These are phyloP conservation scores for Brachionus koreanus DNA, from an alignment of 1,140 invertebrate genomes.

Conservation along the genomic window DNA sequence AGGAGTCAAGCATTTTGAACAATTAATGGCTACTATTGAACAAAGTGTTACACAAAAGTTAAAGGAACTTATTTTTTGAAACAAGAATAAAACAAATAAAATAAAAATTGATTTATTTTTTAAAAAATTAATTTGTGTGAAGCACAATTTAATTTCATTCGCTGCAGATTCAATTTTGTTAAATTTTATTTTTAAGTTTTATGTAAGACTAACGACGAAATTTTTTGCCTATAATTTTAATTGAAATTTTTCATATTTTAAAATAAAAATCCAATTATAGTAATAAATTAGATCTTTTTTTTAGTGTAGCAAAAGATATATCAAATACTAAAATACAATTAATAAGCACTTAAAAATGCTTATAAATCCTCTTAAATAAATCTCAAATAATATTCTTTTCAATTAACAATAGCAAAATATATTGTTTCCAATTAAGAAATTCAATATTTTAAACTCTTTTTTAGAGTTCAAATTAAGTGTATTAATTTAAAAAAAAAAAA, in stretches of 20 bases:
- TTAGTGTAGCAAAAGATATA: no score
- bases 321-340: no score
- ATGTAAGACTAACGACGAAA: not conserved
- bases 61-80: not conserved
- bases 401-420: not conserved
- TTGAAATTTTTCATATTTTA: slow-evolving; percentile 20
- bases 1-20: slow-evolving; percentile 48
- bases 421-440: no score
- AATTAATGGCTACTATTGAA: slow-evolving; percentile 50
- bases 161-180: not conserved
- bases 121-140: not conserved
- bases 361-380: not conserved
- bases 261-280: not conserved
- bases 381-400: not conserved
- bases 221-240: slow-evolving; percentile 7
- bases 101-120: not conserved
- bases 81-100: not conserved
- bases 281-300: not conserved
- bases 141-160: not conserved
- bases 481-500: no score
- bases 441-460: no score
- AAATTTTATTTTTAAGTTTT: slow-evolving; percentile 16
- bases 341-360: not conserved
- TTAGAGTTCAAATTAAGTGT: no score
- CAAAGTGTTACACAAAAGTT: slow-evolving; percentile 50